Evolutionary conservation across 2,797 vertebrate species (phyloP), one percentile per base, ranked within the genome.

Genomic region (Cottoperca gobio): DNA sequence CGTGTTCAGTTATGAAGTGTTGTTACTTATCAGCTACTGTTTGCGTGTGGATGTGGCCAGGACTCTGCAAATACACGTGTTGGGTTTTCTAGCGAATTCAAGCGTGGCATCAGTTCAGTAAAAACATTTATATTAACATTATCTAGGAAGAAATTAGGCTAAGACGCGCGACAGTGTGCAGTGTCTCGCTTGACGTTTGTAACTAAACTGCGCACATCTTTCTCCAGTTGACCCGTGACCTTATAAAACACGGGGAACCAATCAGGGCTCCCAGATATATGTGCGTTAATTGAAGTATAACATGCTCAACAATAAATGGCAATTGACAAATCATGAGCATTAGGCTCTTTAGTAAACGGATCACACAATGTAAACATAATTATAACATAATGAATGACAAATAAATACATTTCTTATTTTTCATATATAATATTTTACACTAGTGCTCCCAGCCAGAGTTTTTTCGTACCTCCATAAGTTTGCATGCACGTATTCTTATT

Each of bases 21-120:
- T 13, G 19, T 63, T 13, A 17, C 9, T 6, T 6, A 4, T 8
- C n/a, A n/a, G 14, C 8, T n/a, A 8, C 0, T 8, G 57, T 33
- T 50, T 39, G 70, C 49, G 4, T 28, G 49, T 46, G 14, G 14
- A 60, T 60, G 49, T 48, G 28, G 5, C 26, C 26, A 4, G 24
- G 14, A 5, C 42, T 71, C 62, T 54, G 53, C 39, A 42, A 46
- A 64, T 68, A 86, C 93, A 92, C 92, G 94, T 93, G 93, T 82
- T 78, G 48, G 68, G 19, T 53, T 45, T 67, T 46, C 43, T 21
- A 2, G 12, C 21, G 13, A 8, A 0, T 23, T 24, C 8, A 23
- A 5, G 1, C 12, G 2, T 16, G 5, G 0, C 6, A 11, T 42
- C 7, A n/a, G 16, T 23, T 43, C 1, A 49, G 0, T n/a, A 10